Conservation (phyloP, 2,888 invertebrate genomes). For the Pseudoips prasinana region DNA sequence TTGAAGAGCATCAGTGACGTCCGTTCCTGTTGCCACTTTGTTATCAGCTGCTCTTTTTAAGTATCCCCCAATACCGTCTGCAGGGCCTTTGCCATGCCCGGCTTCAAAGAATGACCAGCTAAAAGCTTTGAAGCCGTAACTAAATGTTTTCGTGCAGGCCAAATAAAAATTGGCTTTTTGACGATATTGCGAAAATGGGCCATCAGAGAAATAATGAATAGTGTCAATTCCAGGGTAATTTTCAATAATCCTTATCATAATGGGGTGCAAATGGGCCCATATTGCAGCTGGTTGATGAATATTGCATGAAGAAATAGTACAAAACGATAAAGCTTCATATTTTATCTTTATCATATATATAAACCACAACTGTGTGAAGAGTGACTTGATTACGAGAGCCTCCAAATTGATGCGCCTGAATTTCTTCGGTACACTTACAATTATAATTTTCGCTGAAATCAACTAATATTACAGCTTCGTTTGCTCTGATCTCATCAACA, state of each 20-base stretch:
- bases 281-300: constrained; percentile 9
- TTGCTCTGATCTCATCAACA: too few relatives aligned
- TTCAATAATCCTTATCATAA: not conserved
- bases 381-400: too few relatives aligned
- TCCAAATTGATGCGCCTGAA: constrained; percentile 3
- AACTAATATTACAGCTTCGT: constrained; percentile 1
- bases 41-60: too few relatives aligned
- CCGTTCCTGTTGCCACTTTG: too few relatives aligned
- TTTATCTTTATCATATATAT: not conserved
- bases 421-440: constrained; percentile 2
- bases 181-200: constrained; percentile 11
- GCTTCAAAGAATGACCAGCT: constrained; percentile 31
- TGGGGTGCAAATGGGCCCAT: constrained; percentile 10
- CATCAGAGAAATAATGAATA: constrained; percentile 13
- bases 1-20: too few relatives aligned
- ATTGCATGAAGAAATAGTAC: constrained; percentile 4
- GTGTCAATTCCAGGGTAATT: not conserved
- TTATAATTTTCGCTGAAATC: constrained; percentile 7
- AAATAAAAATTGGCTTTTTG: constrained; percentile 19
- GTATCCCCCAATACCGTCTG: constrained; percentile 28
- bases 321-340: constrained; percentile 6
- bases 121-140: constrained; percentile 5
- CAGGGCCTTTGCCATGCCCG: constrained; percentile 31
- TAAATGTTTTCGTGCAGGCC: constrained; percentile 2
- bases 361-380: too few relatives aligned